A percentile compares a stretch with the other conserved stretches of the same genome.
phyloP scores from a whole-genome alignment of 2,113 vertebrate species.

The Hemiprocne comata region DNA sequence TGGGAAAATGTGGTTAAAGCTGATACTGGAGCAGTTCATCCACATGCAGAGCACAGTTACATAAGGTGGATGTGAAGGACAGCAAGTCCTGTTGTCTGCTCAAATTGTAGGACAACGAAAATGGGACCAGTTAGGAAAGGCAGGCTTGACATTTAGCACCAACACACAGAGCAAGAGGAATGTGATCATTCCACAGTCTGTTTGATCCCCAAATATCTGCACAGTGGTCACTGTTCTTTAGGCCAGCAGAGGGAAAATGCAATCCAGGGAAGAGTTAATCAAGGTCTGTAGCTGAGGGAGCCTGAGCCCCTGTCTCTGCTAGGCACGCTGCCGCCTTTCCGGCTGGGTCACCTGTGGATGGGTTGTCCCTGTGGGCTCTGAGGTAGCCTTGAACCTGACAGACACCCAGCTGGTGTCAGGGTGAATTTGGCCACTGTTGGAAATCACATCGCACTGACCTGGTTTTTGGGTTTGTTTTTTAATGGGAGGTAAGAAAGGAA shows the following conservation, averaged over 20 bases:
- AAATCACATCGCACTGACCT: background rate
- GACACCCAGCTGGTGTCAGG: background rate
- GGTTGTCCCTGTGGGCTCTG: rapidly evolving
- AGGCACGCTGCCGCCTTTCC: background rate
- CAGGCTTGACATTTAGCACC: background rate
- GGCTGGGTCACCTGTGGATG: rapidly evolving
- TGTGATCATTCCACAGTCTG: background rate
- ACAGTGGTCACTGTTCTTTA: rapidly evolving
- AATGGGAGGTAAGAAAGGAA: background rate
- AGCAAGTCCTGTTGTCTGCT: too few species aligned
- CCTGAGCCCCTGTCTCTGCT: background rate
- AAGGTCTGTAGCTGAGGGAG: background rate
- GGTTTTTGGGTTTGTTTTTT: background rate
- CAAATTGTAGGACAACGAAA: rapidly evolving
- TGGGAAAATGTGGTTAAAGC: background rate
- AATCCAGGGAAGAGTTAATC: background rate
- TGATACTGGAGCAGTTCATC: background rate
- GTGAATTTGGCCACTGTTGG: background rate
- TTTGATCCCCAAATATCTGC: background rate
- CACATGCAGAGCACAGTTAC: background rate
- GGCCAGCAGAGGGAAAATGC: background rate
- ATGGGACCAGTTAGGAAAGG: rapidly evolving
- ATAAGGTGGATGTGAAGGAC: background rate
- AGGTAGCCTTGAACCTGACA: background rate
- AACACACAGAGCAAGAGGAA: background rate